A percentile compares a stretch with the other conserved stretches of the same genome.
These are phyloP conservation scores for Limenitis camilla DNA, from an alignment of 2,888 invertebrate species.

Conservation along the genomic window DNA sequence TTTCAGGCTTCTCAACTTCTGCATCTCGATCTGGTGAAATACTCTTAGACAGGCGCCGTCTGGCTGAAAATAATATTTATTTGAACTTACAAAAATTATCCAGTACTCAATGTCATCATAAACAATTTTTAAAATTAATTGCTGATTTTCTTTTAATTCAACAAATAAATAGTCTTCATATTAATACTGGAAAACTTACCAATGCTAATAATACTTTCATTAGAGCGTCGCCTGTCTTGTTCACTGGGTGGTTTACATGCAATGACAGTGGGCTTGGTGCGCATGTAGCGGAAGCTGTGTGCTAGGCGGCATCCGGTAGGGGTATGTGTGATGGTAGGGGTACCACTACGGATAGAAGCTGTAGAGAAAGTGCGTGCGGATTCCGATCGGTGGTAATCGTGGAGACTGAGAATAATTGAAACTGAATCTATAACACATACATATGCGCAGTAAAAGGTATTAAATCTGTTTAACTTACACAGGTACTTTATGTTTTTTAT, in stretches of 20 bases:
- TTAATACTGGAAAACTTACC: constrained; percentile 46
- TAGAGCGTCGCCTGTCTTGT: constrained; percentile 69
- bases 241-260: constrained; percentile 90
- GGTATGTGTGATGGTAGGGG: constrained; percentile 82
- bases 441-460: no score
- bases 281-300: constrained; percentile 91
- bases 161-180: not conserved
- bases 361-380: constrained; percentile 86
- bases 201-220: constrained; percentile 72
- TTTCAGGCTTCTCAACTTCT: constrained; percentile 44
- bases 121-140: no score
- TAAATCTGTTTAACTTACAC: no score
- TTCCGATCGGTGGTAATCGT: constrained; percentile 83
- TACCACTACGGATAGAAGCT: not conserved
- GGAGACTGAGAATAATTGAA: constrained; percentile 77
- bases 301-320: no score
- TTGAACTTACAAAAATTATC: no score
- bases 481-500: constrained; percentile 82
- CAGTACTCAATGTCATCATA: no score
- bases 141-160: no score
- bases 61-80: constrained; percentile 40
- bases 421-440: no score
- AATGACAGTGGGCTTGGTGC: constrained; percentile 90
- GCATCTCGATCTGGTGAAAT: constrained; percentile 75
- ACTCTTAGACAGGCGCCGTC: constrained; percentile 61